Evolutionary conservation across 1,140 invertebrate species (phyloP).

Genomic region (Planococcus citri): DNA sequence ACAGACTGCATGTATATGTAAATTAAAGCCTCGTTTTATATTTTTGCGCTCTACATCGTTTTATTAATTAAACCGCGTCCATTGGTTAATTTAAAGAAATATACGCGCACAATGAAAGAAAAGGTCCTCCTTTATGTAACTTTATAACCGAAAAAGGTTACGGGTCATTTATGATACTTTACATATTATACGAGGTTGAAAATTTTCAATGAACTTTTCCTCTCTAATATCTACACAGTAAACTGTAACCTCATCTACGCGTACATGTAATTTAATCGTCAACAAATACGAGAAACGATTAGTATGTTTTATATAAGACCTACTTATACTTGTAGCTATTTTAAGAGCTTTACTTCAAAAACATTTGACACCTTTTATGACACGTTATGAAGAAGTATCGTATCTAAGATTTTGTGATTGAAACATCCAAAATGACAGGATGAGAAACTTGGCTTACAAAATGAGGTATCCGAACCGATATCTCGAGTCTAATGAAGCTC

Average conservation of each 20-base stretch:
- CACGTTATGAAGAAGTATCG: no score
- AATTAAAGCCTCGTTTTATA: no score
- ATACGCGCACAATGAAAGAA: neutral
- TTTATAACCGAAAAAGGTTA: constrained; percentile 3
- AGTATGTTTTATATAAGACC: neutral
- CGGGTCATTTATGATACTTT: constrained; percentile 6
- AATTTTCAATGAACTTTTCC: constrained; percentile 7
- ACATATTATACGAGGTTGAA: neutral
- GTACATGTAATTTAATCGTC: neutral
- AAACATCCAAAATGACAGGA: no score
- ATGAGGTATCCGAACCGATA: no score
- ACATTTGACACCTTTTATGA: no score
- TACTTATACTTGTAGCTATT: no score
- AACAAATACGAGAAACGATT: neutral
- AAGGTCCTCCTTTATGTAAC: constrained; percentile 6
- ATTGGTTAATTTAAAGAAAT: neutral
- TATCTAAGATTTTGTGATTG: no score
- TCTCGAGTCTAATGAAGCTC: no score
- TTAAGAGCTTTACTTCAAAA: no score
- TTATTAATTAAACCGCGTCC: neutral
- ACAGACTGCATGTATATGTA: no score
- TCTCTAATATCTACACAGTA: no score
- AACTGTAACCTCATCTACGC: constrained; percentile 5
- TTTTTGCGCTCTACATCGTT: neutral
- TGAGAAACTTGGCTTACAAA: no score